Conservation (phyloP, 2,113 vertebrate genomes). For the Macquaria ambigua region DNA sequence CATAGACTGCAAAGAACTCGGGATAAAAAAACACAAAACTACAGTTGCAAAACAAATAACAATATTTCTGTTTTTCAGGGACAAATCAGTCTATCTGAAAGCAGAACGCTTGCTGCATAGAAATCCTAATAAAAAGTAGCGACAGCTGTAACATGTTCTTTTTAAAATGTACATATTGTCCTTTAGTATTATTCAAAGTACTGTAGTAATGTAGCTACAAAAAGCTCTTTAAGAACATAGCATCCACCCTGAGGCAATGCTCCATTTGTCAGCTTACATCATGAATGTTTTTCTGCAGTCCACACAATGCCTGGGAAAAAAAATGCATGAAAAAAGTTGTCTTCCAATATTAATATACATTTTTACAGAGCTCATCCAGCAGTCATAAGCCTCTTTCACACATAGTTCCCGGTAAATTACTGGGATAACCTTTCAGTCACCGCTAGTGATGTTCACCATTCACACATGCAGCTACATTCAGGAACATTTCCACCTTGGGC, state of each 20-base stretch:
- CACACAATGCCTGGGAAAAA: slow-evolving; percentile 74
- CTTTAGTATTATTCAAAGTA: slow-evolving; percentile 80
- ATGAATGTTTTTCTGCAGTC: slow-evolving; percentile 61
- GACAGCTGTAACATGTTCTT: slow-evolving; percentile 61
- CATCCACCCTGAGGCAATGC: slow-evolving; percentile 59
- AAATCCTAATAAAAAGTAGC: slow-evolving; percentile 62
- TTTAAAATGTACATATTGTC: slow-evolving; percentile 71
- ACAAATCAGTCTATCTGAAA: slow-evolving; percentile 39
- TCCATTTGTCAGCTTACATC: slow-evolving; percentile 51
- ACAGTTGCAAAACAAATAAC: slow-evolving; percentile 24
- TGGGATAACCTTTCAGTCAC: no score
- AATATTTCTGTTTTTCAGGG: slow-evolving; percentile 54
- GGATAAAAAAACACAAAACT: slow-evolving; percentile 19
- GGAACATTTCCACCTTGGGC: no score
- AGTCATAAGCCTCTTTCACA: neutral
- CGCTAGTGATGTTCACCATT: no score
- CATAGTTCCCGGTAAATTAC: no score
- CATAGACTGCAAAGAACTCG: slow-evolving; percentile 19
- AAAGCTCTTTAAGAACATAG: slow-evolving; percentile 50
- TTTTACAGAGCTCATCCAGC: slow-evolving; percentile 23
- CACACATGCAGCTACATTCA: no score
- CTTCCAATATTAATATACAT: slow-evolving; percentile 70
- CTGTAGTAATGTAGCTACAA: slow-evolving; percentile 74
- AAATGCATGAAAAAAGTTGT: slow-evolving; percentile 75
- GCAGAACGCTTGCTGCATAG: slow-evolving; percentile 46